Conservation (phyloP, 1,140 invertebrate genomes). For the Hormaphis cornu region DNA sequence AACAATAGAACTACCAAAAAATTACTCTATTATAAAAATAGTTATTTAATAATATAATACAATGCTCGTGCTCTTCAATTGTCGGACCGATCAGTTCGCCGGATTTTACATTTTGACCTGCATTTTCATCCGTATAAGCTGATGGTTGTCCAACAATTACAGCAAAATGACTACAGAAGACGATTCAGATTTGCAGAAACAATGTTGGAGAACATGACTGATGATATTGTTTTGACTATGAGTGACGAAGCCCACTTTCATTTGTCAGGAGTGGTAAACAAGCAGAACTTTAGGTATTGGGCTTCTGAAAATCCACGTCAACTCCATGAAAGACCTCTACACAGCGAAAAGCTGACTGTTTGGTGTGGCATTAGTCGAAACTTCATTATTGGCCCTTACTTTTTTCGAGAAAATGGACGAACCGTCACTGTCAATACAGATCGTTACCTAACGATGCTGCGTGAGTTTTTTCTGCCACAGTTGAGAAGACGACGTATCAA, state of each 20-base stretch:
- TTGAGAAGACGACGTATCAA: constrained; percentile 31
- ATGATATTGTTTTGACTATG: constrained; percentile 30
- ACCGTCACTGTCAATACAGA: constrained; percentile 34
- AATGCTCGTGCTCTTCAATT: constrained; percentile 32
- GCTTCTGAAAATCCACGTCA: constrained; percentile 38
- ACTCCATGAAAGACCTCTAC: constrained; percentile 40
- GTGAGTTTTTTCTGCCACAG: constrained; percentile 34
- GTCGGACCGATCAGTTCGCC: constrained; percentile 18
- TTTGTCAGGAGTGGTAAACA: constrained; percentile 37
- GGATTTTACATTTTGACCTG: constrained; percentile 32
- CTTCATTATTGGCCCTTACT: constrained; percentile 19
- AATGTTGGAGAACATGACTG: not conserved
- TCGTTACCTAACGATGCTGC: constrained; percentile 34
- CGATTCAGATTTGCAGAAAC: constrained; percentile 23
- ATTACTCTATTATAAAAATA: no score
- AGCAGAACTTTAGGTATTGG: constrained; percentile 40
- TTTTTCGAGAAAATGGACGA: constrained; percentile 15
- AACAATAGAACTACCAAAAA: no score
- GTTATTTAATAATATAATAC: no score
- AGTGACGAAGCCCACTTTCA: constrained; percentile 39
- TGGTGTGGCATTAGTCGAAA: constrained; percentile 33
- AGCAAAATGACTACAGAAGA: constrained; percentile 27
- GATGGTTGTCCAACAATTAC: constrained; percentile 32
- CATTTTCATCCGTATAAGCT: constrained; percentile 34
- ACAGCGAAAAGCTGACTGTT: constrained; percentile 41